Conservation (phyloP, 2,888 invertebrate genomes). For the Megastigmus dorsalis region DNA sequence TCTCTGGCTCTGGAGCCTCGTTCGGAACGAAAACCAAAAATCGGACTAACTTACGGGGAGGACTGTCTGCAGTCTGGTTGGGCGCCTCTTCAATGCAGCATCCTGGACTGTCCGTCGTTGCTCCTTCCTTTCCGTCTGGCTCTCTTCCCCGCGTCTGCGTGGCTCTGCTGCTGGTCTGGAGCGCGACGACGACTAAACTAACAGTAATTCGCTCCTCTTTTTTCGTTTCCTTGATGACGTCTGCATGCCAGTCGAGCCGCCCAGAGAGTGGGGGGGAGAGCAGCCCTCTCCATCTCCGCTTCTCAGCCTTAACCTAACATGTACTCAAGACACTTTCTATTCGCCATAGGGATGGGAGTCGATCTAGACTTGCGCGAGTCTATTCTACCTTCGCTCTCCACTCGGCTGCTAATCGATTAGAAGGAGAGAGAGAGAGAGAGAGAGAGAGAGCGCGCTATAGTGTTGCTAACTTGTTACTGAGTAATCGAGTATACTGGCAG, state of each 20-base stretch:
- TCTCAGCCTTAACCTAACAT: conserved; percentile 24
- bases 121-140: background rate
- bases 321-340: conserved; percentile 12
- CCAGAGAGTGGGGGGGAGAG: too few relatives aligned
- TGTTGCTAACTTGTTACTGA: too few relatives aligned
- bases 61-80: background rate
- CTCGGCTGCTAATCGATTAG: too few relatives aligned
- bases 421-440: too few relatives aligned
- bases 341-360: too few relatives aligned
- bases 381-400: background rate
- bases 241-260: conserved; percentile 18
- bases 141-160: background rate
- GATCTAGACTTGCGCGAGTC: conserved; percentile 7
- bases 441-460: too few relatives aligned
- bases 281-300: background rate
- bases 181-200: conserved; percentile 37
- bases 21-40: background rate
- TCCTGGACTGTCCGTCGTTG: background rate
- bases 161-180: too few relatives aligned
- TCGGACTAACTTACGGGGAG: too few relatives aligned
- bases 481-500: too few relatives aligned
- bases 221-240: conserved; percentile 41
- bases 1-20: too few relatives aligned
- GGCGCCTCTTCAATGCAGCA: conserved; percentile 5
- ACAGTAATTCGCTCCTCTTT: conserved; percentile 18